Conservation (phyloP, 2,888 invertebrate genomes). For the Cabera pusaria region DNA sequence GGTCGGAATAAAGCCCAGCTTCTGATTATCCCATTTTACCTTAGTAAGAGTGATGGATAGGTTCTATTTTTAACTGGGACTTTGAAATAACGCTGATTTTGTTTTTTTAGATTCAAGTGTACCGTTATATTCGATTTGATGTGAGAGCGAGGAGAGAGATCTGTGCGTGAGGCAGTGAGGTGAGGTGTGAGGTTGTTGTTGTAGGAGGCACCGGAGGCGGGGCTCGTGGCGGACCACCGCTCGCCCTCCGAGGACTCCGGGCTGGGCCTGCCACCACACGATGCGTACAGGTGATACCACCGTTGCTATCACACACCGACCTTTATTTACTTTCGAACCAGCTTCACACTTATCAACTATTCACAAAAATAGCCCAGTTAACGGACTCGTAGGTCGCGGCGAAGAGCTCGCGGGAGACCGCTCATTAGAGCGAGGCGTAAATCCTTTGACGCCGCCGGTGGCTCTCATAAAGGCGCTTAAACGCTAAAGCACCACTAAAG, state of each 20-base stretch:
- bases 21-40: conserved; percentile 1
- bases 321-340: conserved; percentile 17
- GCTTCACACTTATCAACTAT: no score
- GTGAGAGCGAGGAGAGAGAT: conserved; percentile 8
- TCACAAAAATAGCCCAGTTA: no score
- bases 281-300: conserved; percentile 86
- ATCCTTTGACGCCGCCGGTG: conserved; percentile 48
- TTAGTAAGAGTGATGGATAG: not conserved
- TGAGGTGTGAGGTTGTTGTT: conserved; percentile 83
- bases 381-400: no score
- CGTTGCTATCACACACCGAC: conserved; percentile 38
- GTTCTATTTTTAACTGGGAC: conserved; percentile 1
- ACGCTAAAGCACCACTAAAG: conserved; percentile 62
- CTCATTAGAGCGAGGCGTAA: conserved; percentile 59
- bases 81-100: no score
- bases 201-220: conserved; percentile 80
- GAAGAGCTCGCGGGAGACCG: conserved; percentile 28
- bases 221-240: conserved; percentile 88
- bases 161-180: conserved; percentile 43
- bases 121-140: no score
- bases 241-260: conserved; percentile 98
- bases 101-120: no score
- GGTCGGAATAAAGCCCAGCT: no score
- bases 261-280: conserved; percentile 92
- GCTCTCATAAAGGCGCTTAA: conserved; percentile 58